These are phyloP conservation scores for Spilosoma lubricipeda DNA, from an alignment of 2,888 invertebrate species.

Conservation along the genomic window DNA sequence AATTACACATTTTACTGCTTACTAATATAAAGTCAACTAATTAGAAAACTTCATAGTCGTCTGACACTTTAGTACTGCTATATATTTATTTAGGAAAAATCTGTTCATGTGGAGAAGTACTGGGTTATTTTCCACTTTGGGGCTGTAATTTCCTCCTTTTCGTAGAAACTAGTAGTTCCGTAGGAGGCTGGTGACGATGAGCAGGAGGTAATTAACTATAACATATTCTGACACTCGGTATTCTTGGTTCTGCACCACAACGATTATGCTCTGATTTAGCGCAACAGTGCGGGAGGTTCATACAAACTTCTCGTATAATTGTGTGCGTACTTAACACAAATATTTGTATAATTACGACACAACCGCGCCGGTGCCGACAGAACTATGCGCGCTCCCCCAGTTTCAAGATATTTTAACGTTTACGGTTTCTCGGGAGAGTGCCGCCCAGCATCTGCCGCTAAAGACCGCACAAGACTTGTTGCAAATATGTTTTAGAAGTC, in stretches of 20 bases:
- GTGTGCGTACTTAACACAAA: conserved; percentile 23
- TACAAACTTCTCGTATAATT: conserved; percentile 16
- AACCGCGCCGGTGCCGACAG: conserved; percentile 10
- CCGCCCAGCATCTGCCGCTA: background rate
- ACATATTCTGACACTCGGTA: background rate
- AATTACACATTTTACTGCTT: too few relatives aligned
- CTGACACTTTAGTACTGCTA: too few relatives aligned
- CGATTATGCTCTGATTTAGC: conserved; percentile 24
- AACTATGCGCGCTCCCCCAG: conserved; percentile 15
- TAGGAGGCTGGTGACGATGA: too few relatives aligned
- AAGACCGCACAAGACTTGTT: conserved; percentile 17
- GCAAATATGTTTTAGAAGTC: background rate
- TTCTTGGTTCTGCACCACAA: background rate
- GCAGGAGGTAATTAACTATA: too few relatives aligned
- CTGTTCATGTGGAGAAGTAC: too few relatives aligned
- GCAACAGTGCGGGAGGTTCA: conserved; percentile 20
- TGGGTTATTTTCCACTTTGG: too few relatives aligned
- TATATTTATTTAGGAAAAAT: too few relatives aligned
- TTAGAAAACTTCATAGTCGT: too few relatives aligned
- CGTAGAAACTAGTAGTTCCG: too few relatives aligned
- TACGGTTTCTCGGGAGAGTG: conserved; percentile 18
- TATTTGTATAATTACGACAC: conserved; percentile 43
- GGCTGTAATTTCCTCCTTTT: too few relatives aligned
- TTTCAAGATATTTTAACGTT: conserved; percentile 21
- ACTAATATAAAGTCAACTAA: too few relatives aligned